Evolutionary conservation across 2,113 vertebrate species (phyloP), one percentile per base, ranked within the genome.

Genomic region (Synodontis membranacea): DNA sequence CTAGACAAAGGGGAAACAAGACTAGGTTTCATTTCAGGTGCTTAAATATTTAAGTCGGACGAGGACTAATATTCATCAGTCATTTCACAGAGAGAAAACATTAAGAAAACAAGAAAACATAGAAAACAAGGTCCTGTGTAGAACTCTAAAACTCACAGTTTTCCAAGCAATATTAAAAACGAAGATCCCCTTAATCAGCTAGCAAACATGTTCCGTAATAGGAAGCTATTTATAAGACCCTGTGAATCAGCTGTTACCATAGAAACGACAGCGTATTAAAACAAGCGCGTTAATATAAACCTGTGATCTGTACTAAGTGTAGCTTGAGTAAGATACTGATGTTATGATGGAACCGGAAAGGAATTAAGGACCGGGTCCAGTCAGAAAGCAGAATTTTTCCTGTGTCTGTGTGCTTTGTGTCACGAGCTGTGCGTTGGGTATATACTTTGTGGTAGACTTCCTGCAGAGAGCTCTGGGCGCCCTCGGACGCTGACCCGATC

Each of bases 361-460:
- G n/a, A n/a, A n/a, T n/a, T n/a, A n/a, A n/a, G n/a, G n/a, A n/a
- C n/a, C n/a, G n/a, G n/a, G n/a, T n/a, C n/a, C n/a, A n/a, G n/a
- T n/a, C n/a, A n/a, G n/a, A n/a, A n/a, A n/a, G n/a, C n/a, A n/a
- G n/a, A n/a, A n/a, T n/a, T n/a, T n/a, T n/a, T n/a, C n/a, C n/a
- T n/a, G n/a, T n/a, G n/a, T n/a, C n/a, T n/a, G n/a, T n/a, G n/a
- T n/a, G n/a, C 0, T 48, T n/a, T 46, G 23, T 17, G 42, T n/a
- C 14, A 76, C 19, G 17, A 78, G 44, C 25, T 3, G 12, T 44
- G 21, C 34, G 2, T 4, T 2, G 17, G 23, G 19, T n/a, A 56
- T 5, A 88, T 94, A 99, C 98, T 97, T 99, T 99, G 90, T 99
- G 98, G 92, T 99, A 99, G 91, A 99, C 97, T 91, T 99, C 98